Conservation (phyloP, 2,113 vertebrate species). For the Noturus placidus region DNA sequence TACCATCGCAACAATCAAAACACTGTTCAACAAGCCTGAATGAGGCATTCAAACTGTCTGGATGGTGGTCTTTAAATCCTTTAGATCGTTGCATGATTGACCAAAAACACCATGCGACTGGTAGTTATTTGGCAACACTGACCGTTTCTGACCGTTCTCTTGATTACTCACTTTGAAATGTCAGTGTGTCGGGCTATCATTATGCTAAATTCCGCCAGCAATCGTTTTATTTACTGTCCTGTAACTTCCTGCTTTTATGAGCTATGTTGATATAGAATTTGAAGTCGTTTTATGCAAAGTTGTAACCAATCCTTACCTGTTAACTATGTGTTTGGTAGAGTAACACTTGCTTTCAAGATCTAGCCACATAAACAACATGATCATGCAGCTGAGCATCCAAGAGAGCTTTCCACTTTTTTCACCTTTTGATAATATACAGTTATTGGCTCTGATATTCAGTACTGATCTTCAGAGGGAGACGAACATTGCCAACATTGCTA, state of each 20-base stretch:
- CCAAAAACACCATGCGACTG: not conserved
- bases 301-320: not conserved
- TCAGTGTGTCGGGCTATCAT: not conserved
- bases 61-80: not conserved
- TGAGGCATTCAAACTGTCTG: not conserved
- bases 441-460: not conserved
- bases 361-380: not conserved
- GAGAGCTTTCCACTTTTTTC: not conserved
- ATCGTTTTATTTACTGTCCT: not conserved
- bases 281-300: not conserved
- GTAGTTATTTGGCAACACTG: not conserved
- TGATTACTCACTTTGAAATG: not conserved
- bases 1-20: slow-evolving; percentile 4
- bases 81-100: not conserved
- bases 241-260: not conserved
- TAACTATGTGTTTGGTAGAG: not conserved
- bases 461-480: not conserved
- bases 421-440: not conserved
- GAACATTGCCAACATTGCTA: not conserved
- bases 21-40: not conserved
- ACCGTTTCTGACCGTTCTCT: not conserved
- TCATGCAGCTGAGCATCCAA: not conserved
- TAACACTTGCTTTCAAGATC: not conserved
- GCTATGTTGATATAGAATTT: not conserved
- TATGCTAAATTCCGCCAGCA: not conserved